Percentiles rank a stretch among this genome's conserved stretches.
phyloP scores from a whole-genome alignment of 2,888 invertebrate species.

The Stenurella melanura region DNA sequence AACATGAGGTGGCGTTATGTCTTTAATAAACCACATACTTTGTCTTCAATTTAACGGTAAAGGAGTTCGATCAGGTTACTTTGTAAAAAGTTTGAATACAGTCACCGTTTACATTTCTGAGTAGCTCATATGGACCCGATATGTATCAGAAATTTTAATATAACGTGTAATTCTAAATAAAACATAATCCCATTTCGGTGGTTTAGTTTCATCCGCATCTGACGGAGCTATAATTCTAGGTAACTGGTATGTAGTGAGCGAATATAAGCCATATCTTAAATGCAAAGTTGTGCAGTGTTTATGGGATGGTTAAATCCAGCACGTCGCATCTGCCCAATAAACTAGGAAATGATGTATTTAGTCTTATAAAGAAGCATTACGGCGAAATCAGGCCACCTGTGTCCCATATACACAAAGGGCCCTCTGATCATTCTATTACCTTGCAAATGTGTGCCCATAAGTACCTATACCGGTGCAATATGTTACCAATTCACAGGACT shows the following conservation, averaged over 20 bases:
- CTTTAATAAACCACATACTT: no score
- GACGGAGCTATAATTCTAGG: neutral
- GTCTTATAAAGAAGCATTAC: constrained; percentile 62
- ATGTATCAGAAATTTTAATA: no score
- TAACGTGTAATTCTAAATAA: no score
- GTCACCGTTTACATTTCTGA: no score
- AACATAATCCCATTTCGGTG: neutral
- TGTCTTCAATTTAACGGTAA: no score
- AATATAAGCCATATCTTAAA: constrained; percentile 29
- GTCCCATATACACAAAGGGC: constrained; percentile 51
- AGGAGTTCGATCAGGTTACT: no score
- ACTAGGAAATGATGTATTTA: constrained; percentile 62
- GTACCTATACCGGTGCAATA: constrained; percentile 17
- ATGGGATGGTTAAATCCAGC: constrained; percentile 39
- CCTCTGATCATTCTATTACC: constrained; percentile 54
- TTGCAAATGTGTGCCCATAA: constrained; percentile 49
- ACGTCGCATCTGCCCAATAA: constrained; percentile 61
- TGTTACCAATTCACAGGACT: constrained; percentile 23
- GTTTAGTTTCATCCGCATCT: neutral
- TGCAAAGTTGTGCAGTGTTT: constrained; percentile 25
- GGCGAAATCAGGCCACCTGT: constrained; percentile 61
- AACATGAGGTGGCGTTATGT: no score
- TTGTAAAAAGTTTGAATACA: no score
- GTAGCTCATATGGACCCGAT: no score
- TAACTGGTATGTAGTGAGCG: neutral